These are phyloP conservation scores for Brachylomia viminalis DNA, from an alignment of 2,888 invertebrate species.

Conservation along the genomic window DNA sequence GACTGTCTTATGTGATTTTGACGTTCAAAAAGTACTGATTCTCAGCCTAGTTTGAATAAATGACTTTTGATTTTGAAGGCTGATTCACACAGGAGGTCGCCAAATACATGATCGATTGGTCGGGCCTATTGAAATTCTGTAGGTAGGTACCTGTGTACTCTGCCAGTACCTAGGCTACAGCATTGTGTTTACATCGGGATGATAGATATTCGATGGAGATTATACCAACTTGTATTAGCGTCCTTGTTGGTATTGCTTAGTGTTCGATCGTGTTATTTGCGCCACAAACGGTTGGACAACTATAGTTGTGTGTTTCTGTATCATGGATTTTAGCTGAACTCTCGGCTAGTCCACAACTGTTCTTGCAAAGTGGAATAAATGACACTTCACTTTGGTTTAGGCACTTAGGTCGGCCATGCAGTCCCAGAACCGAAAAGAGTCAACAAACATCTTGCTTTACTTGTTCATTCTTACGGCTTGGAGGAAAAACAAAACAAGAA, in stretches of 20 bases:
- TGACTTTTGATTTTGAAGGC: too few relatives aligned
- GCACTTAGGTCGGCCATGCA: neutral
- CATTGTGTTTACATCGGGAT: constrained; percentile 68
- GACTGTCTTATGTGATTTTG: too few relatives aligned
- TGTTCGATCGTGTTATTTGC: constrained; percentile 34
- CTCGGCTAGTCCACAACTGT: neutral
- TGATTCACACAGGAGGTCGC: constrained; percentile 48
- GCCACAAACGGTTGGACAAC: neutral
- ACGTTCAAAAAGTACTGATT: too few relatives aligned
- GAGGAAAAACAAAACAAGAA: constrained; percentile 32
- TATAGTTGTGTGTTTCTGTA: neutral
- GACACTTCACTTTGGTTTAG: neutral
- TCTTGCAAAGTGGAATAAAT: neutral
- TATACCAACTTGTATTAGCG: constrained; percentile 69
- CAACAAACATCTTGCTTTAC: neutral
- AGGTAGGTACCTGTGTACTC: neutral
- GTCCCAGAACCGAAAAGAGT: neutral
- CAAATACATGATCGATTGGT: constrained; percentile 61
- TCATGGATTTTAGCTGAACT: neutral
- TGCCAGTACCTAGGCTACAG: constrained; percentile 10
- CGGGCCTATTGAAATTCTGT: constrained; percentile 21
- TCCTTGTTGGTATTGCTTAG: constrained; percentile 69
- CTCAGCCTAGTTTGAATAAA: too few relatives aligned
- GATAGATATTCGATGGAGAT: constrained; percentile 69
- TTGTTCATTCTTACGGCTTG: constrained; percentile 9